These are phyloP conservation scores for Caloenas nicobarica DNA, from an alignment of 2,113 vertebrate species.

Conservation along the genomic window DNA sequence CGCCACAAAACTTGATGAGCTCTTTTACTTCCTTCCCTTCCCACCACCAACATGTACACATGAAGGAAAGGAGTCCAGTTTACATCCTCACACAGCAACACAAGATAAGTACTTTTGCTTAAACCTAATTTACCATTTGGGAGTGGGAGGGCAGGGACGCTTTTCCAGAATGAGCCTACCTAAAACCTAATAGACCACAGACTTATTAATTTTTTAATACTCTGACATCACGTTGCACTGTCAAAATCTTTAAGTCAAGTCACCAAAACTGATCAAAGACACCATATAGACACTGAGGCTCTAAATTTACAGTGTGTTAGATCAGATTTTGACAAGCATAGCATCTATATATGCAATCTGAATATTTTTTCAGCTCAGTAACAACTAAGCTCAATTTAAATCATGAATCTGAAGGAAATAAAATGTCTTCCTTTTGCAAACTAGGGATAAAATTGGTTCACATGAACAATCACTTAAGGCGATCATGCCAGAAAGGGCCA, in stretches of 20 bases:
- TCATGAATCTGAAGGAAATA: not conserved
- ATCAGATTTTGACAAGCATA: not conserved
- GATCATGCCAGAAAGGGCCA: not conserved
- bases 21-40: not conserved
- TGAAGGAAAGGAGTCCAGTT: not conserved
- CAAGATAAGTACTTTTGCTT: not conserved
- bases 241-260: not conserved
- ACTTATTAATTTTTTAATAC: not conserved
- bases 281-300: not conserved
- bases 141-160: too few species aligned
- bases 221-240: not conserved
- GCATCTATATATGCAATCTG: not conserved
- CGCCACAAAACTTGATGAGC: not conserved
- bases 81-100: not conserved
- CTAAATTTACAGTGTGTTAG: not conserved
- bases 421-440: not conserved
- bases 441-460: not conserved
- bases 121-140: not conserved
- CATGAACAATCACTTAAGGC: not conserved
- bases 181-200: not conserved
- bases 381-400: not conserved
- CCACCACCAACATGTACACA: rapidly evolving
- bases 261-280: not conserved
- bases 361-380: not conserved
- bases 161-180: not conserved